Percentiles rank a stretch among this genome's conserved stretches.
Evolutionary conservation across 1,140 invertebrate genomes (phyloP).

Genomic region (Drosophila ironensis): DNA sequence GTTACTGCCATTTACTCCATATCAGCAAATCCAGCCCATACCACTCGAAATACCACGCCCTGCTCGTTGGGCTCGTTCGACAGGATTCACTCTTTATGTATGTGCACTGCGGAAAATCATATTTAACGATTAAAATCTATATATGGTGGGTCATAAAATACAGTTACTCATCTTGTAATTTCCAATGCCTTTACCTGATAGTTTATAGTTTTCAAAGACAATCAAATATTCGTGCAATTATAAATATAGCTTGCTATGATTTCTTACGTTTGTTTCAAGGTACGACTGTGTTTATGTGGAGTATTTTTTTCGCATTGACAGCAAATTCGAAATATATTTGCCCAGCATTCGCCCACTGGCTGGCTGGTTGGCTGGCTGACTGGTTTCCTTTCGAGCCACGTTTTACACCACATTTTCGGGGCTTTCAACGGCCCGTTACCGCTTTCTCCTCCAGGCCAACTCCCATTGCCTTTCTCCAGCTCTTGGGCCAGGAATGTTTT

Average conservation of each 20-base stretch:
- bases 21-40: conserved; percentile 45
- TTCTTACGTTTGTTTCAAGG: background rate
- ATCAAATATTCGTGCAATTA: background rate
- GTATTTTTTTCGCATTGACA: conserved; percentile 72
- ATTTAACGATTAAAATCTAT: background rate
- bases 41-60: conserved; percentile 28
- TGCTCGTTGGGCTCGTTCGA: conserved; percentile 35
- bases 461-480: background rate
- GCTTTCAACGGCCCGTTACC: conserved; percentile 46
- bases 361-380: conserved; percentile 27
- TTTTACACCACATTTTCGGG: conserved; percentile 62
- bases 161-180: no score
- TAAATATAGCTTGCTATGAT: background rate
- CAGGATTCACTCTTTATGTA: conserved; percentile 32
- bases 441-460: background rate
- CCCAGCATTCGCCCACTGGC: conserved; percentile 49
- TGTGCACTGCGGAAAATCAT: background rate
- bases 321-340: conserved; percentile 79
- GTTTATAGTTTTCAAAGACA: background rate
- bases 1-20: conserved; percentile 46
- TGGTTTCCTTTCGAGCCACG: conserved; percentile 47
- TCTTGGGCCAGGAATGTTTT: conserved; percentile 62
- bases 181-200: no score
- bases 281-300: conserved; percentile 5
- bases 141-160: background rate